Percentiles rank a stretch among this genome's conserved stretches.
Evolutionary conservation across 2,888 invertebrate species (phyloP).

Genomic region (Sicus ferrugineus): DNA sequence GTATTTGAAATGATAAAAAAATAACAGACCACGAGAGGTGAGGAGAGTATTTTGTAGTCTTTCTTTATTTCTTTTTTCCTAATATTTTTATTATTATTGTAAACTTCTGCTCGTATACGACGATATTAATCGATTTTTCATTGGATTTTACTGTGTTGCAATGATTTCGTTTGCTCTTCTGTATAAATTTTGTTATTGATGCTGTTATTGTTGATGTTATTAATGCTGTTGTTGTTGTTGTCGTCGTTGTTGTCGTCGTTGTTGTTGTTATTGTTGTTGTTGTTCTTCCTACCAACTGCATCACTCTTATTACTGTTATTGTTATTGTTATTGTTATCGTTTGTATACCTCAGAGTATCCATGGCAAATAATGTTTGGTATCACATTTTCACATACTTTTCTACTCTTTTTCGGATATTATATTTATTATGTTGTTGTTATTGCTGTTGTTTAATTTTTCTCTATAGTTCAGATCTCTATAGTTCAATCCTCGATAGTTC

Average conservation of each 20-base stretch:
- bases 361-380: constrained; percentile 3
- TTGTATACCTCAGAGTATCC: not conserved
- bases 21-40: no score
- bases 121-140: not conserved
- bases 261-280: not conserved
- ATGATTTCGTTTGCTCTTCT: not conserved
- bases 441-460: not conserved
- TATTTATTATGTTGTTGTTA: not conserved
- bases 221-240: not conserved
- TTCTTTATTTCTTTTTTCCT: not conserved
- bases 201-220: not conserved
- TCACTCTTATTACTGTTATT: constrained; percentile 8
- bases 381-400: no score
- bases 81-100: not conserved
- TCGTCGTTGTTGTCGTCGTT: not conserved
- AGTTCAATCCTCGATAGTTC: no score
- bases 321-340: not conserved
- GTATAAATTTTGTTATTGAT: not conserved
- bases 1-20: no score
- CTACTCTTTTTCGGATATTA: no score
- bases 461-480: no score
- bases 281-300: not conserved
- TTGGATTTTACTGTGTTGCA: no score
- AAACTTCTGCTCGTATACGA: not conserved
- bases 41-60: no score